These are phyloP conservation scores for Coelinius sp. DNA, from an alignment of 2,888 invertebrate genomes.

Conservation along the genomic window DNA sequence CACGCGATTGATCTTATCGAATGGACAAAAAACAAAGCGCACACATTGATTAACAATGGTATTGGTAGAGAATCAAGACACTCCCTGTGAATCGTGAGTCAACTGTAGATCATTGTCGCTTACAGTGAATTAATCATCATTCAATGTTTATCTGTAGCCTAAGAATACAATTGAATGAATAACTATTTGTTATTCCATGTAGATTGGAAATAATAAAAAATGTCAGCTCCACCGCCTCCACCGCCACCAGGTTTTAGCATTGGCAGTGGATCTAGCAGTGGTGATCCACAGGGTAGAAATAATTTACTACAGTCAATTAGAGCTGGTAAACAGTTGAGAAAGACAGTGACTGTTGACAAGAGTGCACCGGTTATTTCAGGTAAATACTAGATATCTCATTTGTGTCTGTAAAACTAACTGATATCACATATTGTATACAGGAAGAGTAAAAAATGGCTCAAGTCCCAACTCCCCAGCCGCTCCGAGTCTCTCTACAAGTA, in stretches of 20 bases:
- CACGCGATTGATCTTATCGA: slow-evolving; percentile 30
- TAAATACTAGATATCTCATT: slow-evolving; percentile 64
- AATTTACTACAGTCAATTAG: slow-evolving; percentile 87
- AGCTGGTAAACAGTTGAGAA: slow-evolving; percentile 85
- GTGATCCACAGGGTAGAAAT: slow-evolving; percentile 75
- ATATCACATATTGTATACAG: no score
- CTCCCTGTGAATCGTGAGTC: slow-evolving; percentile 39
- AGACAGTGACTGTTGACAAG: slow-evolving; percentile 90
- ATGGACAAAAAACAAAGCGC: slow-evolving; percentile 23
- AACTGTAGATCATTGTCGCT: slow-evolving; percentile 21
- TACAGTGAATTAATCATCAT: background rate
- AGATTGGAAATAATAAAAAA: slow-evolving; percentile 54
- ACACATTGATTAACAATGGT: slow-evolving; percentile 23
- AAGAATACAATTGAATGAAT: background rate
- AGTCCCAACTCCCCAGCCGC: slow-evolving; percentile 55
- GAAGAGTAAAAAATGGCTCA: slow-evolving; percentile 64
- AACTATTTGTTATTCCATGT: slow-evolving; percentile 4
- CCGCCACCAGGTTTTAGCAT: slow-evolving; percentile 75
- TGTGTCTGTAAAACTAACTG: no score
- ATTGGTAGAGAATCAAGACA: slow-evolving; percentile 34
- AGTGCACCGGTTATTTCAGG: slow-evolving; percentile 86
- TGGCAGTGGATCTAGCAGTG: slow-evolving; percentile 71
- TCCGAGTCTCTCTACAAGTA: background rate
- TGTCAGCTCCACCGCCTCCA: slow-evolving; percentile 77
- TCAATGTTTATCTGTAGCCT: background rate